Evolutionary conservation across 2,797 vertebrate genomes (phyloP).

Genomic region (Thaleichthys pacificus): DNA sequence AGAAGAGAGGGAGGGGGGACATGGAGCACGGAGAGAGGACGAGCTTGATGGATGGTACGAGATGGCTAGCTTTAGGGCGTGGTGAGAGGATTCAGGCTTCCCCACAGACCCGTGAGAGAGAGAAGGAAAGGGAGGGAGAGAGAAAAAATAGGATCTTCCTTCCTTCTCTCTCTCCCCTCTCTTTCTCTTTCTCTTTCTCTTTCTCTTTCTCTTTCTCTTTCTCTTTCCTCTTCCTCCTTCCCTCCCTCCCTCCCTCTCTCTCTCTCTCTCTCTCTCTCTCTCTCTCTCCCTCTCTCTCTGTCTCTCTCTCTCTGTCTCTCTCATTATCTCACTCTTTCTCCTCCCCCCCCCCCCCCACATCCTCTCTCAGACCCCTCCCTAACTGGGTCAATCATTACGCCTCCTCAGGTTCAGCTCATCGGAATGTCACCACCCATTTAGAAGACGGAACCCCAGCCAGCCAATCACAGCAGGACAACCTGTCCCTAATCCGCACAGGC

Average conservation of each 20-base stretch:
- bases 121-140: no score
- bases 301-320: not conserved
- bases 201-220: not conserved
- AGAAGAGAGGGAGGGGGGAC: not conserved
- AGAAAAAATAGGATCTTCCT: not conserved
- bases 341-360: not conserved
- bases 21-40: not conserved
- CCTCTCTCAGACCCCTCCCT: not conserved
- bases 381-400: constrained; percentile 15
- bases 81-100: not conserved
- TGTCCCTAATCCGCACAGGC: not conserved
- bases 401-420: not conserved
- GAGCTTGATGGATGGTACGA: not conserved
- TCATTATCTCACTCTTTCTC: not conserved
- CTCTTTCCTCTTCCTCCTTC: not conserved
- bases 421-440: constrained; percentile 8
- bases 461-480: not conserved
- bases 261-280: no score
- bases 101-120: not conserved
- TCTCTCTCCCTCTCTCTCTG: not conserved
- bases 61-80: not conserved
- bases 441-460: constrained; percentile 1
- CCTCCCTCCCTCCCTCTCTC: not conserved
- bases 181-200: not conserved
- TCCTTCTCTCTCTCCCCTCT: not conserved